Conservation (phyloP, 2,113 vertebrate genomes). For the Xenopus borealis region DNA sequence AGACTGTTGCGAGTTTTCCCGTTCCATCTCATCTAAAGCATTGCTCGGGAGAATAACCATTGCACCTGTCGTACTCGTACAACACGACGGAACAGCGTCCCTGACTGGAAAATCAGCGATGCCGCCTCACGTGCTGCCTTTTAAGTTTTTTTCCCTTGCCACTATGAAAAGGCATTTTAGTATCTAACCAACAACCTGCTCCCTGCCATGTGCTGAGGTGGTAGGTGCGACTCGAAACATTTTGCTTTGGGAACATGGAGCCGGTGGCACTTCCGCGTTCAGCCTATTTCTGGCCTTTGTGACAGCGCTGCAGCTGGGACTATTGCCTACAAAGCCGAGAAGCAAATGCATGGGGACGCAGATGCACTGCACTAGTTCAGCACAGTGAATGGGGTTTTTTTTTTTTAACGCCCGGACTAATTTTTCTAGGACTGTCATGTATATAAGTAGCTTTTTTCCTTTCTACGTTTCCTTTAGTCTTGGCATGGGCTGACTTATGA, state of each 20-base stretch:
- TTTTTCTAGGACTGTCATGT: not conserved
- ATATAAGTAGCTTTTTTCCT: not conserved
- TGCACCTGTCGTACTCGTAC: not conserved
- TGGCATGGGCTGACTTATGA: conserved; percentile 12
- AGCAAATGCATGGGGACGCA: not conserved
- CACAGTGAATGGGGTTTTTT: not conserved
- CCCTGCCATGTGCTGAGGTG: conserved; percentile 39
- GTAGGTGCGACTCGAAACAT: conserved; percentile 6
- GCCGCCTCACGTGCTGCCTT: not conserved
- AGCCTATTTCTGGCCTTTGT: conserved; percentile 12
- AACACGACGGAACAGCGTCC: too few species aligned
- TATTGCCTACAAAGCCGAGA: not conserved
- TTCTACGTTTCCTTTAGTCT: not conserved
- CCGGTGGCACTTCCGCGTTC: conserved; percentile 36
- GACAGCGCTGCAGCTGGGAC: conserved; percentile 12
- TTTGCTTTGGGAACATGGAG: conserved; percentile 16
- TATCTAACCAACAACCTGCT: conserved; percentile 8
- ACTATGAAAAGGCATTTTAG: not conserved
- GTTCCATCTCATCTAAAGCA: not conserved
- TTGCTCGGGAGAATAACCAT: not conserved
- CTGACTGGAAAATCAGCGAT: too few species aligned
- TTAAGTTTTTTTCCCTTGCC: not conserved
- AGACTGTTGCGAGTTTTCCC: not conserved
- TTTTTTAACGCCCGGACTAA: not conserved
- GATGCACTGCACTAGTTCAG: not conserved